Evolutionary conservation across 2,797 vertebrate genomes (phyloP).

Genomic region (Columba guinea): DNA sequence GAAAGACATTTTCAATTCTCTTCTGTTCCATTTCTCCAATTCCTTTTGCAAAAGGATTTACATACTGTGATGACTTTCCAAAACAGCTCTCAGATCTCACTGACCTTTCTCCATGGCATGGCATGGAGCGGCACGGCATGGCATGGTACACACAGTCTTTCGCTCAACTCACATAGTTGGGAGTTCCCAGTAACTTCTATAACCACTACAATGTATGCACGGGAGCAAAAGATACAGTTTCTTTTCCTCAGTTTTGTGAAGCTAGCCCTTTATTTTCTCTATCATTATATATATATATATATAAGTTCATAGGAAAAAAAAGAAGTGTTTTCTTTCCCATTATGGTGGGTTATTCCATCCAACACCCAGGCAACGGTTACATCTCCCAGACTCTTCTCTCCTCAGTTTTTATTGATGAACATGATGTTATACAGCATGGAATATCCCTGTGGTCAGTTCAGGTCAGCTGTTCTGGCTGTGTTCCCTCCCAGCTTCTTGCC

Average conservation of each 20-base stretch:
- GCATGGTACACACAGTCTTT: no score
- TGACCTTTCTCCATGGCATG: not conserved
- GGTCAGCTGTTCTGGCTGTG: not conserved
- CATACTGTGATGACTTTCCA: not conserved
- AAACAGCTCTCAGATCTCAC: accelerated
- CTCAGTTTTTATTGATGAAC: not conserved
- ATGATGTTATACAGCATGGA: not conserved
- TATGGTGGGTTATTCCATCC: not conserved
- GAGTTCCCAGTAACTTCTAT: not conserved
- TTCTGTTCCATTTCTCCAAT: not conserved
- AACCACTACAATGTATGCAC: not conserved
- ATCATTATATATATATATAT: not conserved
- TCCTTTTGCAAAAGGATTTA: not conserved
- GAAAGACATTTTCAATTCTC: not conserved
- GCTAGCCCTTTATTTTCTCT: not conserved
- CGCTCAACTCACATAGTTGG: no score
- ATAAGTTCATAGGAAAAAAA: not conserved
- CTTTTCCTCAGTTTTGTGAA: not conserved
- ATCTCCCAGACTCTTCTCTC: not conserved
- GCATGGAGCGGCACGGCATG: no score
- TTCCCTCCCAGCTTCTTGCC: not conserved
- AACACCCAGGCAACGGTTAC: not conserved
- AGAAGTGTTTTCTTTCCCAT: not conserved
- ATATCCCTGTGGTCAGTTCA: not conserved
- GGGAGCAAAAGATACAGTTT: not conserved